Conservation (phyloP, 37 sponge, comb jelly and placozoan species). For the Spongilla lacustris region DNA sequence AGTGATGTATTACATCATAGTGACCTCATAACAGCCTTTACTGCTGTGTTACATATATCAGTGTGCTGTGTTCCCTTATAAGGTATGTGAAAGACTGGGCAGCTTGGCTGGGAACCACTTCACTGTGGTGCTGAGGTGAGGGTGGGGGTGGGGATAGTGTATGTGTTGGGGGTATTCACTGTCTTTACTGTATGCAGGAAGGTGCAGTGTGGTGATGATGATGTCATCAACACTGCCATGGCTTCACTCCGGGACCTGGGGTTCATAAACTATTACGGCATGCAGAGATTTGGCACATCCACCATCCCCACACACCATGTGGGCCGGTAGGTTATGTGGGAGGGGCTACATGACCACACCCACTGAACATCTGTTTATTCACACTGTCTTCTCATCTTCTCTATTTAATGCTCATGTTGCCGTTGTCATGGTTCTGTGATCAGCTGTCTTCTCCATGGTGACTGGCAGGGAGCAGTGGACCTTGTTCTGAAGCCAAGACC, state of each 20-base stretch:
- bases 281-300: slow-evolving; percentile 97
- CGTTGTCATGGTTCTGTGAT: slow-evolving; percentile 13
- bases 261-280: slow-evolving; percentile 96
- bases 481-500: slow-evolving; percentile 70
- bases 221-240: slow-evolving; percentile 33
- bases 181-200: slow-evolving; percentile 31
- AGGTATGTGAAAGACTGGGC: slow-evolving; percentile 79
- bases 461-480: slow-evolving; percentile 74
- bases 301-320: slow-evolving; percentile 71
- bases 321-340: slow-evolving; percentile 71
- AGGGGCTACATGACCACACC: not conserved
- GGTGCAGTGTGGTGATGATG: slow-evolving; percentile 40
- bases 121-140: slow-evolving; percentile 77
- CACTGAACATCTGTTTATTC: not conserved
- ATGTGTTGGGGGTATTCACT: not conserved
- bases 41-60: too few species aligned
- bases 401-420: slow-evolving; percentile 27
- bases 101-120: slow-evolving; percentile 83
- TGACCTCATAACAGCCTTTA: too few species aligned
- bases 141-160: not conserved
- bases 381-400: not conserved
- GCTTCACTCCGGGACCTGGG: slow-evolving; percentile 73
- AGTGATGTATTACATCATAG: too few species aligned
- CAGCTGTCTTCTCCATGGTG: slow-evolving; percentile 63
- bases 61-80: not conserved